phyloP scores from a whole-genome alignment of 1,140 invertebrate genomes.

The Agrilus planipennis region DNA sequence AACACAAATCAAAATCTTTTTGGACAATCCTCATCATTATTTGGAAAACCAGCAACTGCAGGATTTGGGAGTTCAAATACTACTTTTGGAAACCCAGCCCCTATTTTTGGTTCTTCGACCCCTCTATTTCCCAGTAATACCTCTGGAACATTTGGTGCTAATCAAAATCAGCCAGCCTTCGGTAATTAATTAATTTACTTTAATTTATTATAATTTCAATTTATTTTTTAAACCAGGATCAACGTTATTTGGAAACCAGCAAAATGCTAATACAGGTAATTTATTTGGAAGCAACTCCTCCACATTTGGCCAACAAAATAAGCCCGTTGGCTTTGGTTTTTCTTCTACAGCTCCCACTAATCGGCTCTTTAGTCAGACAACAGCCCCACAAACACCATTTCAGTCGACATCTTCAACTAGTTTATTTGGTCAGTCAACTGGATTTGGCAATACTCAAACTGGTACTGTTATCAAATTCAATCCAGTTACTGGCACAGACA shows the following conservation, averaged over 20 bases:
- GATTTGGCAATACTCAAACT: slow-evolving; percentile 40
- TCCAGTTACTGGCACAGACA: slow-evolving; percentile 77
- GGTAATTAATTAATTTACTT: slow-evolving; percentile 4
- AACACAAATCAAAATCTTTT: slow-evolving; percentile 16
- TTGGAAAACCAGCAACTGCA: slow-evolving; percentile 16
- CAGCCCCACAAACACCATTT: slow-evolving; percentile 22
- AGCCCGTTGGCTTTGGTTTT: slow-evolving; percentile 45
- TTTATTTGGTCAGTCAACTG: slow-evolving; percentile 18
- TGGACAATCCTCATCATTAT: slow-evolving; percentile 18
- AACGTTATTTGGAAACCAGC: slow-evolving; percentile 24
- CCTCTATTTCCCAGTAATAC: slow-evolving; percentile 10
- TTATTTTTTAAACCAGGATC: slow-evolving; percentile 12
- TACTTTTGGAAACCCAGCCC: slow-evolving; percentile 26
- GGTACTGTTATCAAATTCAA: slow-evolving; percentile 80
- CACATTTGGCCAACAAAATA: slow-evolving; percentile 49
- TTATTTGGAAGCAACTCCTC: slow-evolving; percentile 30
- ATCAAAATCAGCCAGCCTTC: slow-evolving; percentile 7
- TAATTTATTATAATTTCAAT: background rate
- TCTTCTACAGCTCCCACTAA: slow-evolving; percentile 26
- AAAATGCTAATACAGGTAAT: slow-evolving; percentile 28
- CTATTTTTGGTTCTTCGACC: slow-evolving; percentile 38
- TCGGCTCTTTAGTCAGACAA: slow-evolving; percentile 23
- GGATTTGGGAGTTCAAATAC: slow-evolving; percentile 16
- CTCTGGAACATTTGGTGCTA: slow-evolving; percentile 46
- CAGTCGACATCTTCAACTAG: slow-evolving; percentile 17